These are phyloP conservation scores for Acrocephalus kingi DNA, from an alignment of 2,113 vertebrate species.

Conservation along the genomic window DNA sequence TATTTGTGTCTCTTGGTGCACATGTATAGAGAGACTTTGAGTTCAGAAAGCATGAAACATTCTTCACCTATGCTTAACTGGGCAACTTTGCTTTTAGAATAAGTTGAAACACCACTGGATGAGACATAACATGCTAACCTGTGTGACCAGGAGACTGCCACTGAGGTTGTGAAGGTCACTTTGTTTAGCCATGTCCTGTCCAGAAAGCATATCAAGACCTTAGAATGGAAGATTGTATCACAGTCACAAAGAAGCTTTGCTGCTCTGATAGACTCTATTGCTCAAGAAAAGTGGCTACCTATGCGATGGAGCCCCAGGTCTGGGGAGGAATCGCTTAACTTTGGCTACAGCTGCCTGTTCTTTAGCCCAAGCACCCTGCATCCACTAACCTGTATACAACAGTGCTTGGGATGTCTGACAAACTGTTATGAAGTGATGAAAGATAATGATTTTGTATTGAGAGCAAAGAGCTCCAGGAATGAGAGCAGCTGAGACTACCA, in stretches of 20 bases:
- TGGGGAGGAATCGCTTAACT: neutral
- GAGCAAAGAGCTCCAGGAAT: neutral
- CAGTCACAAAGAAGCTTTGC: neutral
- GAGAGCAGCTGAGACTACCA: neutral
- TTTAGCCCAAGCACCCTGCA: neutral
- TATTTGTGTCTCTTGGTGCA: neutral
- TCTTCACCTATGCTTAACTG: neutral
- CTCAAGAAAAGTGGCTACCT: neutral
- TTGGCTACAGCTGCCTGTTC: neutral
- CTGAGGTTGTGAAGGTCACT: neutral
- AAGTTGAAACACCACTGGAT: neutral
- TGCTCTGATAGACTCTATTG: neutral
- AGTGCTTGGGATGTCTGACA: rapidly evolving
- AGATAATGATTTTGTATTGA: neutral
- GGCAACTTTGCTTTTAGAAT: neutral
- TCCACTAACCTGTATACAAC: neutral
- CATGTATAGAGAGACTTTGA: neutral
- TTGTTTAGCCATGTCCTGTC: neutral
- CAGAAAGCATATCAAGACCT: neutral
- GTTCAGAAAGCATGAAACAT: neutral
- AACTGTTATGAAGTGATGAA: neutral
- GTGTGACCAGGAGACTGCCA: neutral
- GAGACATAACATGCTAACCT: neutral
- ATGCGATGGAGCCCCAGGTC: neutral
- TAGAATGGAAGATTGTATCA: neutral